Evolutionary conservation across 2,797 vertebrate genomes (phyloP).

Genomic region (Bovichtus variegatus): DNA sequence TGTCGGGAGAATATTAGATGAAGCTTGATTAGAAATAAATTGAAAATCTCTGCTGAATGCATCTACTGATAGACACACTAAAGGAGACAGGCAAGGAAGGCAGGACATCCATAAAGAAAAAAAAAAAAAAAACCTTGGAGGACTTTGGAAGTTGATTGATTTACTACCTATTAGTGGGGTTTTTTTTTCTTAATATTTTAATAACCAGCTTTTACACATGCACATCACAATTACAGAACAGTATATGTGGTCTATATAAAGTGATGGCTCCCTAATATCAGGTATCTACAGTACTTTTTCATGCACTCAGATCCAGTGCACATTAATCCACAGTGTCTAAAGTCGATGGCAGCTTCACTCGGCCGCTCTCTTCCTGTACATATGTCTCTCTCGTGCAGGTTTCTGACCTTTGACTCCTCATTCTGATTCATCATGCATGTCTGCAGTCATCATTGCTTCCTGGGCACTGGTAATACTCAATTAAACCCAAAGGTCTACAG

Average conservation of each 20-base stretch:
- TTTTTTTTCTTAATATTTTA: slow-evolving; percentile 50
- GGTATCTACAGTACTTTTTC: slow-evolving; percentile 17
- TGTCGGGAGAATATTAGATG: slow-evolving; percentile 90
- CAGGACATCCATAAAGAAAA: slow-evolving; percentile 71
- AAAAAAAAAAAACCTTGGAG: slow-evolving; percentile 48
- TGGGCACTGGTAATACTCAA: slow-evolving; percentile 73
- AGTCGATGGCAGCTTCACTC: slow-evolving; percentile 29
- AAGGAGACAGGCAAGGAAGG: slow-evolving; percentile 77
- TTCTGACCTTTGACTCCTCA: slow-evolving; percentile 74
- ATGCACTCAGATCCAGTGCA: slow-evolving; percentile 2
- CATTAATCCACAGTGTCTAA: slow-evolving; percentile 3
- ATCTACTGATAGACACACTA: slow-evolving; percentile 83
- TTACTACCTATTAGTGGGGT: slow-evolving; percentile 63
- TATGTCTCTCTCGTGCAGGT: slow-evolving; percentile 72
- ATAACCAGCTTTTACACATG: slow-evolving; percentile 27
- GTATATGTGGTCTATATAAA: slow-evolving; percentile 3
- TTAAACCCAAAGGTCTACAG: slow-evolving; percentile 81
- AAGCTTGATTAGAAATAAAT: slow-evolving; percentile 91
- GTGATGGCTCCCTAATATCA: slow-evolving; percentile 11
- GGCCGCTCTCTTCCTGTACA: slow-evolving; percentile 59
- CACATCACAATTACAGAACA: background rate
- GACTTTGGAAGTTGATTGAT: slow-evolving; percentile 68
- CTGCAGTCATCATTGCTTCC: slow-evolving; percentile 73
- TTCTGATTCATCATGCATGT: slow-evolving; percentile 73
- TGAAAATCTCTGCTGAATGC: slow-evolving; percentile 88